Percentiles rank a stretch among this genome's conserved stretches.
These are phyloP conservation scores for Neostethus bicornis DNA, from an alignment of 2,797 vertebrate genomes.

Conservation along the genomic window DNA sequence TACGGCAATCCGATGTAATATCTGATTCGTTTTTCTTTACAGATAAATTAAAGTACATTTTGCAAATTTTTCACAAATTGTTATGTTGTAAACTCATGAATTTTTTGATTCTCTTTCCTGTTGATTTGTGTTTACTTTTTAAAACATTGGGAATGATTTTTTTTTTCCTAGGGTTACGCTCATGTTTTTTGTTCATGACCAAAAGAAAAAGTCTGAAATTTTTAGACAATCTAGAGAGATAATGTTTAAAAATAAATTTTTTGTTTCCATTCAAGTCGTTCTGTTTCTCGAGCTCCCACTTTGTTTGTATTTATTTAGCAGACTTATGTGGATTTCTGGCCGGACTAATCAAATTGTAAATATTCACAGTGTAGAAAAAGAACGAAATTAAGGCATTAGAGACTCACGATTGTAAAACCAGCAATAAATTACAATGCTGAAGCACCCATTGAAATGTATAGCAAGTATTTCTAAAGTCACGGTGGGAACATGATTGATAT, in stretches of 20 bases:
- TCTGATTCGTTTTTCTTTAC: slow-evolving; percentile 17
- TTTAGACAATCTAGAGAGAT: slow-evolving; percentile 73
- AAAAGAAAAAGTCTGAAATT: slow-evolving; percentile 44
- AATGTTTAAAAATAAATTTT: slow-evolving; percentile 39
- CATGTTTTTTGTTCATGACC: slow-evolving; percentile 58
- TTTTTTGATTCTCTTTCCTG: slow-evolving; percentile 41
- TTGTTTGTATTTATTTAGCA: slow-evolving; percentile 88
- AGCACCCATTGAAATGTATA: slow-evolving; percentile 84
- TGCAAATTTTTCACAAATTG: slow-evolving; percentile 20
- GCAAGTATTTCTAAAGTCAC: slow-evolving; percentile 80
- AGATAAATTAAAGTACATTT: slow-evolving; percentile 23
- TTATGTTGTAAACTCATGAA: slow-evolving; percentile 45
- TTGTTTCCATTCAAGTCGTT: slow-evolving; percentile 80
- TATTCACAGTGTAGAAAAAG: slow-evolving; percentile 71
- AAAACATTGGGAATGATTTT: slow-evolving; percentile 9
- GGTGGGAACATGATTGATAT: slow-evolving; percentile 82
- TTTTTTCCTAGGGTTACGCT: slow-evolving; percentile 45
- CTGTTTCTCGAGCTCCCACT: slow-evolving; percentile 65
- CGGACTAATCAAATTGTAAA: slow-evolving; percentile 87
- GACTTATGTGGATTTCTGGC: slow-evolving; percentile 76
- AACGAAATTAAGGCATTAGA: slow-evolving; percentile 82
- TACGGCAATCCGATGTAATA: too few relatives aligned
- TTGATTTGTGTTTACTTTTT: slow-evolving; percentile 44
- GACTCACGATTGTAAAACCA: slow-evolving; percentile 85
- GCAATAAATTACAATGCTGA: slow-evolving; percentile 90